Evolutionary conservation across 1,140 invertebrate species (phyloP).

Genomic region (Drosophila subobscura): DNA sequence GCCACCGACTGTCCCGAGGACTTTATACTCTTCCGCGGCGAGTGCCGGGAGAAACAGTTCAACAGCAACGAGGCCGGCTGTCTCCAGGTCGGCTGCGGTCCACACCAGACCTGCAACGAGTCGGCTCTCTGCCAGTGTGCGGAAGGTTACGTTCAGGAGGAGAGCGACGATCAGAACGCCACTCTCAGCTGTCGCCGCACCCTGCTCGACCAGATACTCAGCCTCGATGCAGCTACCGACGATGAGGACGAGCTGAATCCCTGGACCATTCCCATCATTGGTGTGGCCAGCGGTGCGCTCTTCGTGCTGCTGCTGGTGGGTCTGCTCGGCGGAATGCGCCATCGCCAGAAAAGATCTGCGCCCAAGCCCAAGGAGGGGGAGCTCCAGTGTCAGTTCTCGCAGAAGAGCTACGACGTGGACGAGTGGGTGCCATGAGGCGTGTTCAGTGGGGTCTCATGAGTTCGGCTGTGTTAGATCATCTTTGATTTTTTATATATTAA

Average conservation of each 20-base stretch:
- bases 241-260: conserved; percentile 58
- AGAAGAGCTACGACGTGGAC: conserved; percentile 64
- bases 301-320: conserved; percentile 54
- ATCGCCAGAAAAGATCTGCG: conserved; percentile 7
- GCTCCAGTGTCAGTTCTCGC: conserved; percentile 55
- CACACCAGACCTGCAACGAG: conserved; percentile 47
- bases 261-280: conserved; percentile 63
- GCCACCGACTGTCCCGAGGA: conserved; percentile 34
- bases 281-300: conserved; percentile 47
- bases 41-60: conserved; percentile 61
- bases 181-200: conserved; percentile 44
- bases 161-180: background rate
- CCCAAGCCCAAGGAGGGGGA: conserved; percentile 43
- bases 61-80: conserved; percentile 63
- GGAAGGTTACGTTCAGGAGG: conserved; percentile 42
- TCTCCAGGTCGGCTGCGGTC: conserved; percentile 42
- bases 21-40: conserved; percentile 56
- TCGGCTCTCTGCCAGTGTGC: conserved; percentile 46
- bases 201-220: conserved; percentile 47
- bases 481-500: conserved; percentile 43
- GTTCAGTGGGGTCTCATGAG: background rate
- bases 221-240: conserved; percentile 56
- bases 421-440: conserved; percentile 58
- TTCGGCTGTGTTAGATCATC: conserved; percentile 57
- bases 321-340: conserved; percentile 25